Evolutionary conservation across 2,888 invertebrate species (phyloP), one percentile per base, ranked within the genome.

Genomic region (Abrostola tripartita): DNA sequence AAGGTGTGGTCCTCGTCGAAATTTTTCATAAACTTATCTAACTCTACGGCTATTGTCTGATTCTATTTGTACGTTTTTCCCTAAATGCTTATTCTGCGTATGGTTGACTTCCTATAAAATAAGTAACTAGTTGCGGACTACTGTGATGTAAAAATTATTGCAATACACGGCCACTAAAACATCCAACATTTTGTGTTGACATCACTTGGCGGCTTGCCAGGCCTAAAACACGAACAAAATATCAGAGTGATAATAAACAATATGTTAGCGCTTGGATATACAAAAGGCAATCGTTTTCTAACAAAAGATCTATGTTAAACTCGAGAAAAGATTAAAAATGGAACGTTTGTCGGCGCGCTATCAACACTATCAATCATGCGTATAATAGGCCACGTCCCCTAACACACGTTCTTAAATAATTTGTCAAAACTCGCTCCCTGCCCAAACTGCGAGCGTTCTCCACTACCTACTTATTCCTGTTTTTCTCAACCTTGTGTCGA

Each of bases 361-460:
- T 91, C 88, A 88, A 83, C 85, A 85, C 90, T 87, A 94, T 94
- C 93, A 91, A 94, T 94, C 94, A 94, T 85, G 78, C 81, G 82
- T 85, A 92, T 90, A 92, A 93, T 90, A 88, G 88, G 89, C 83
- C 88, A 86, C 88, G 91, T 90, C 88, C 88, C 89, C 88, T 89
- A 82, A 90, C 90, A 92, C 94, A 94, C 93, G 94, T 93, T 88
- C 93, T 92, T 91, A 91, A 93, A 93, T 94, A 93, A 94, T 94
- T 94, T 94, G 93, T 94, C 94, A 94, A 89, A 90, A 92, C 85
- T 88, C 88, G 85, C 87, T 85, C 84, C 84, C 84, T 82, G 87
- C 87, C 85, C 87, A 84, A 86, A 85, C 84, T 81, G 79, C 76
- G 82, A 88, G 85, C 87, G 83, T 81, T 86, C 84, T 72, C 80